Evolutionary conservation across 2,113 vertebrate species (phyloP), one percentile per base, ranked within the genome.

Genomic region (Lophius piscatorius): DNA sequence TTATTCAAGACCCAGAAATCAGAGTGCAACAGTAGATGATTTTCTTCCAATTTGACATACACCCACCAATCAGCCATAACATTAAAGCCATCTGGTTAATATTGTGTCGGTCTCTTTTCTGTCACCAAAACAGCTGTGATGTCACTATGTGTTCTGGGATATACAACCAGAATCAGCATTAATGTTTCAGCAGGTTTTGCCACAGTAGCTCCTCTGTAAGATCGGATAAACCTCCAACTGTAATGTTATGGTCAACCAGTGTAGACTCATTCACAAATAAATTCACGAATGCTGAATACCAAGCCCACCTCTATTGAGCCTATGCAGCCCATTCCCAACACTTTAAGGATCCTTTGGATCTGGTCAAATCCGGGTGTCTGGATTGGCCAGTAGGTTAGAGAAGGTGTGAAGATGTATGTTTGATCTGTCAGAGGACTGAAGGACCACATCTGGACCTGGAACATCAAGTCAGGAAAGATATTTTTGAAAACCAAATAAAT

Each of bases 401-500:
- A 59, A 5, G 92, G 84, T 74, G 58, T 91, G 66, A 95, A 74
- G 21, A 85, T 81, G 67, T 95, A 95, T 42, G 86, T 87, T 74
- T 58, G 90, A 63, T 94, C 76, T 50, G 89, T 89, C 56, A 81
- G 28, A 12, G 97, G 97, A 31, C 76, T 89, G 83, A 99, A 99
- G 46, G 86, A 91, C 97, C 97, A 99, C 0, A 51, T 81, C 79
- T 96, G 92, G 9, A 83, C 79, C 97, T 99, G 64, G 40, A 76
- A 81, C 22, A 34, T 48, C 17, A 70, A 14, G 12, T 12, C 41
- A 22, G 4, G 22, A 23, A 14, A 44, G 23, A 21, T 11, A 24
- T 24, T 20, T 45, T 20, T 21, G 4, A 35, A 13, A 13, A 35
- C 10, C 10, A 28, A 28, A 28, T 5, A 28, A 28, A 28, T 4